These are phyloP conservation scores for Pteronura brasiliensis DNA, from an alignment of 2,113 vertebrate genomes.

Conservation along the genomic window DNA sequence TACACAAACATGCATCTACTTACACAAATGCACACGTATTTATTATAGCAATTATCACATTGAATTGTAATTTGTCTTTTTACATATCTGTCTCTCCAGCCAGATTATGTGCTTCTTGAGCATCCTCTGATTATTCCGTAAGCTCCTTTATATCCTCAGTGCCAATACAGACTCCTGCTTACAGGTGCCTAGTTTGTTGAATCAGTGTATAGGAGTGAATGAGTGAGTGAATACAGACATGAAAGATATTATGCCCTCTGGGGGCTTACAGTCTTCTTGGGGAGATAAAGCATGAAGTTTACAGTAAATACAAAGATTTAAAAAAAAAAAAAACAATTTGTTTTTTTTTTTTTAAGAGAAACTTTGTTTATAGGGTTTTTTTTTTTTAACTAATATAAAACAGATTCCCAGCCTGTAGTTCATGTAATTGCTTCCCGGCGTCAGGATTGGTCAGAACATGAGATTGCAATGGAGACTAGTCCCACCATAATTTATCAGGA, in stretches of 20 bases:
- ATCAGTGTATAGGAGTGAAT: slow-evolving; percentile 11
- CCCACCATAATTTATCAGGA: slow-evolving; percentile 98
- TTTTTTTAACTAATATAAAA: slow-evolving; percentile 73
- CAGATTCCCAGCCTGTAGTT: slow-evolving; percentile 93
- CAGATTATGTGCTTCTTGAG: slow-evolving; percentile 58
- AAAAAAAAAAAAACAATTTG: slow-evolving; percentile 38
- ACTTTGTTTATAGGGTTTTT: slow-evolving; percentile 78
- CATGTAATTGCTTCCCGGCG: slow-evolving; percentile 95
- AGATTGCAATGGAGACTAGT: slow-evolving; percentile 94
- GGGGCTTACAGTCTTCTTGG: slow-evolving; percentile 53
- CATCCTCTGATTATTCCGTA: slow-evolving; percentile 33
- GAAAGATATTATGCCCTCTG: slow-evolving; percentile 13
- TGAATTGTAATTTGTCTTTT: slow-evolving; percentile 59
- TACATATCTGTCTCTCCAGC: slow-evolving; percentile 55
- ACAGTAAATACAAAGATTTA: slow-evolving; percentile 64
- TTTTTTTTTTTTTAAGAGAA: slow-evolving; percentile 58
- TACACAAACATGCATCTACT: neutral
- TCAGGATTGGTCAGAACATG: slow-evolving; percentile 97
- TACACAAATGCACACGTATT: neutral
- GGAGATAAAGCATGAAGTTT: slow-evolving; percentile 63
- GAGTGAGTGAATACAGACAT: slow-evolving; percentile 46
- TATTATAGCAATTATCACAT: slow-evolving; percentile 4
- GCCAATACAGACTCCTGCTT: slow-evolving; percentile 12
- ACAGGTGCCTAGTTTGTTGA: slow-evolving; percentile 29
- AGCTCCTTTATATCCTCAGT: slow-evolving; percentile 20